A percentile compares a stretch with the other conserved stretches of the same genome.
Evolutionary conservation across 1,140 invertebrate species (phyloP).

Genomic region (Schmidtea mediterranea): DNA sequence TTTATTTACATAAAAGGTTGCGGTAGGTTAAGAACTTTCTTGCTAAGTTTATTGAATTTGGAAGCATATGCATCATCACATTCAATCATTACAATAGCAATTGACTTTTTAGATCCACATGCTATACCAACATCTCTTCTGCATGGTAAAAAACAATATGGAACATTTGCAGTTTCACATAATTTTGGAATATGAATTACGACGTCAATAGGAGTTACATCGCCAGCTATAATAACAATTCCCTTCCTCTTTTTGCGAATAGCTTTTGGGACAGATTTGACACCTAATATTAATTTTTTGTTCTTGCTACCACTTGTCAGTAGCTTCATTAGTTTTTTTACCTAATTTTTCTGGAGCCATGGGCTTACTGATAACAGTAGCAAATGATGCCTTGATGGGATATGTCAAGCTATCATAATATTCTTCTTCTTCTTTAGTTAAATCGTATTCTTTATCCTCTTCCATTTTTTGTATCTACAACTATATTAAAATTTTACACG

Average conservation of each 20-base stretch:
- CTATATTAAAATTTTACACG: background rate
- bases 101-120: conserved; percentile 55
- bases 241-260: conserved; percentile 34
- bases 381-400: conserved; percentile 23
- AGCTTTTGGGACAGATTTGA: conserved; percentile 8
- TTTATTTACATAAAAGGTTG: conserved; percentile 9
- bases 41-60: conserved; percentile 26
- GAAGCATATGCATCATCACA: conserved; percentile 44
- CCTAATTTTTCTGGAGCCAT: conserved; percentile 64
- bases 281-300: background rate
- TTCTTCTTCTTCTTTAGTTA: conserved; percentile 13
- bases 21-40: conserved; percentile 22
- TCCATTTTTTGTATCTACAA: conserved; percentile 12
- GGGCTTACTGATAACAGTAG: conserved; percentile 55
- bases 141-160: conserved; percentile 68
- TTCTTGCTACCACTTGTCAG: conserved; percentile 49
- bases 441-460: conserved; percentile 16
- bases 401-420: conserved; percentile 9
- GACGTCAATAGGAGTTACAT: conserved; percentile 73
- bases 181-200: conserved; percentile 76
- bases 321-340: conserved; percentile 71
- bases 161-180: conserved; percentile 64
- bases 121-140: conserved; percentile 60
- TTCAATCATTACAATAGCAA: conserved; percentile 54
- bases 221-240: conserved; percentile 65